Conservation (phyloP, 2,888 invertebrate genomes). For the Acheta domesticus region DNA sequence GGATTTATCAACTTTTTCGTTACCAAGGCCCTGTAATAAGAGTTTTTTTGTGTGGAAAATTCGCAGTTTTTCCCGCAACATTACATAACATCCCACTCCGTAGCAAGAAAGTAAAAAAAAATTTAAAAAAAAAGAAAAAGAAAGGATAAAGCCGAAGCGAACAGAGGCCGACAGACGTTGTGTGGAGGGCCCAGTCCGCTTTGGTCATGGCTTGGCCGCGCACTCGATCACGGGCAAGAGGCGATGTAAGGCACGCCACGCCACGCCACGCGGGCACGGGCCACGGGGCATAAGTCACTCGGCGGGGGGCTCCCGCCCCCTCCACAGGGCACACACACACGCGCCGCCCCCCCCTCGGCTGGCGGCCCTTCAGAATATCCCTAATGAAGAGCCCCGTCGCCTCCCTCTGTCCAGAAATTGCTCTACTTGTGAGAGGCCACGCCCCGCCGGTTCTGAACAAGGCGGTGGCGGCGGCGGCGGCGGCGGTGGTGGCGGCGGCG, state of each 20-base stretch:
- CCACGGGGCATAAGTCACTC: background rate
- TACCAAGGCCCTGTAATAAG: too few relatives aligned
- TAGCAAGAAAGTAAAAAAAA: too few relatives aligned
- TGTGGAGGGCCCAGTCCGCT: too few relatives aligned
- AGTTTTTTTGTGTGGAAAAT: too few relatives aligned
- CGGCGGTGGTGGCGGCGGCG: background rate
- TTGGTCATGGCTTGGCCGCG: background rate
- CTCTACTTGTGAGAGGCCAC: too few relatives aligned
- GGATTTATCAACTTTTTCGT: too few relatives aligned
- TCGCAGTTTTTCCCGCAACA: too few relatives aligned
- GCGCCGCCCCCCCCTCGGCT: background rate
- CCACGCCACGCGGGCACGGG: background rate
- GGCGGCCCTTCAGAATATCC: background rate
- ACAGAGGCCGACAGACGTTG: too few relatives aligned
- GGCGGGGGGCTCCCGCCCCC: background rate
- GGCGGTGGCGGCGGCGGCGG: background rate
- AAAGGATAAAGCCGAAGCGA: too few relatives aligned
- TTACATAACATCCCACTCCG: too few relatives aligned
- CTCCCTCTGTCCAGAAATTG: background rate
- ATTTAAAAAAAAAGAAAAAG: too few relatives aligned
- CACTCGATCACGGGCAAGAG: background rate
- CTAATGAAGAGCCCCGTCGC: background rate
- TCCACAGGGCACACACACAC: background rate
- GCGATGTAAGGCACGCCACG: background rate
- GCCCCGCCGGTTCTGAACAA: too few relatives aligned